Evolutionary conservation across 2,113 vertebrate species (phyloP).

Genomic region (Desmodus rotundus): DNA sequence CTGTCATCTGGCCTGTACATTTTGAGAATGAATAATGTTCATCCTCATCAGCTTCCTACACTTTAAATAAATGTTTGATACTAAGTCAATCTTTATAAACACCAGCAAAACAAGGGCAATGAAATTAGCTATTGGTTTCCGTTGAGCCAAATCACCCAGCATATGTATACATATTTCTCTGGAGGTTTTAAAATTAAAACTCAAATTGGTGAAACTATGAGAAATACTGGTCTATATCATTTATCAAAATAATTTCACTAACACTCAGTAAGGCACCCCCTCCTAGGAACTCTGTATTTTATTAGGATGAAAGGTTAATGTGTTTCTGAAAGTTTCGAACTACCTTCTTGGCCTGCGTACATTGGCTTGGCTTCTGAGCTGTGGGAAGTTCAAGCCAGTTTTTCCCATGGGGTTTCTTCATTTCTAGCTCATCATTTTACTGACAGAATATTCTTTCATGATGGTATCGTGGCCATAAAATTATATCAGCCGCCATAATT

Average conservation of each 20-base stretch:
- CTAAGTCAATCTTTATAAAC: not conserved
- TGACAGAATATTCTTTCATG: not conserved
- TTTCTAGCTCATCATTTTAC: not conserved
- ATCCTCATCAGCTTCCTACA: not conserved
- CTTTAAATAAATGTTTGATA: not conserved
- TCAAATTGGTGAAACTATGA: not conserved
- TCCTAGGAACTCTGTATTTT: not conserved
- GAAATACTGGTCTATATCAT: not conserved
- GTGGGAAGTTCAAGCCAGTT: not conserved
- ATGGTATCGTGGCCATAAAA: not conserved
- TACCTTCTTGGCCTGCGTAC: not conserved
- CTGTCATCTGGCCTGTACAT: not conserved
- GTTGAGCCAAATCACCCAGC: not conserved
- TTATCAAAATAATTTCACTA: not conserved
- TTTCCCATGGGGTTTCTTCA: not conserved
- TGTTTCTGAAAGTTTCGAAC: not conserved
- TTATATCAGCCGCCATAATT: not conserved
- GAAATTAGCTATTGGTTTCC: not conserved
- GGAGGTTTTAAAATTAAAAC: not conserved
- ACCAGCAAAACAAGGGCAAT: not conserved
- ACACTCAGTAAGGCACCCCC: not conserved
- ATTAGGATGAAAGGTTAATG: not conserved
- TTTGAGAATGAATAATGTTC: not conserved
- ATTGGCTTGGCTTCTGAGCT: not conserved
- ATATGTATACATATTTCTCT: not conserved